Evolutionary conservation across 2,797 vertebrate species (phyloP).

Genomic region (Microchirus variegatus): DNA sequence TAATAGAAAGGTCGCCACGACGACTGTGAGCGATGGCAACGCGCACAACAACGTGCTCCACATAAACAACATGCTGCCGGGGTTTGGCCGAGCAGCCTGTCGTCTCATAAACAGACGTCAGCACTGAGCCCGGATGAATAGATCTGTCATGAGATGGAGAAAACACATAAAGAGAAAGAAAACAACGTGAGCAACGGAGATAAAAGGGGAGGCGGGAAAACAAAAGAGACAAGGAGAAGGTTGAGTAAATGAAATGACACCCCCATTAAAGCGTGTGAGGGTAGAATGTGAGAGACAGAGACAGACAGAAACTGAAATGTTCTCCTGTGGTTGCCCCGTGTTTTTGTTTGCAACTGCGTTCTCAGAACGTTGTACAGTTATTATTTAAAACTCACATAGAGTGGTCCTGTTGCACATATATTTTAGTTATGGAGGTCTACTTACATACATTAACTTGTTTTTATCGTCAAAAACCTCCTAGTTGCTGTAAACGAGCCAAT

Average conservation of each 20-base stretch:
- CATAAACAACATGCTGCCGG: conserved; percentile 86
- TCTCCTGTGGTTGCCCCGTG: too few relatives aligned
- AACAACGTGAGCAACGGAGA: conserved; percentile 20
- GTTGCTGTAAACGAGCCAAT: too few relatives aligned
- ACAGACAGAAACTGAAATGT: background rate
- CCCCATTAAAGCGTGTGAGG: conserved; percentile 38
- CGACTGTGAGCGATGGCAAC: conserved; percentile 88
- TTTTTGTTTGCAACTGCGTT: too few relatives aligned
- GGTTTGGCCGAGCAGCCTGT: conserved; percentile 85
- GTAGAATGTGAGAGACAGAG: conserved; percentile 33
- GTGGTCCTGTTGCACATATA: too few relatives aligned
- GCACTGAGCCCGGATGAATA: conserved; percentile 84
- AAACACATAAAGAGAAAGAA: conserved; percentile 27
- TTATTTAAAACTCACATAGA: too few relatives aligned
- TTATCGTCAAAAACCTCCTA: too few relatives aligned
- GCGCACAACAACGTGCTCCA: conserved; percentile 91
- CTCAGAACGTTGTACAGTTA: too few relatives aligned
- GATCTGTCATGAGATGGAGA: conserved; percentile 75
- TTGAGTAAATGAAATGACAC: conserved; percentile 24
- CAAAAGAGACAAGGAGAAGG: conserved; percentile 11
- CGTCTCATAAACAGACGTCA: conserved; percentile 86
- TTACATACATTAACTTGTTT: too few relatives aligned
- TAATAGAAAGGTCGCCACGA: conserved; percentile 93
- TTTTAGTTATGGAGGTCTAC: too few relatives aligned
- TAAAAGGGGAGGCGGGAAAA: conserved; percentile 25